A percentile compares a stretch with the other conserved stretches of the same genome.
phyloP scores from a whole-genome alignment of 2,113 vertebrate genomes.

The Marmota monax region DNA sequence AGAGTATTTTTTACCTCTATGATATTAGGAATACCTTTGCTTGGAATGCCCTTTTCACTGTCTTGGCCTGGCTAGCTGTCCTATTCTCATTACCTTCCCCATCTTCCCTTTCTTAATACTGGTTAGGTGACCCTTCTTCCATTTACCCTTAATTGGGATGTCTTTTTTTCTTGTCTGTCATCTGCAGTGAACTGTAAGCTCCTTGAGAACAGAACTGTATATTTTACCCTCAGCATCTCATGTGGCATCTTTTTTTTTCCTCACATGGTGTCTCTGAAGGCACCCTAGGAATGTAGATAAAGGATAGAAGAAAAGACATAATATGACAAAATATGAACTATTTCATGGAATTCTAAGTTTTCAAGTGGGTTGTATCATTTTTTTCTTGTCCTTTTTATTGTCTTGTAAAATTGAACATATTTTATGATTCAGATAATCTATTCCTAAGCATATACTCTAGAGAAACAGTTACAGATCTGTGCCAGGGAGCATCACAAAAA shows the following conservation, averaged over 20 bases:
- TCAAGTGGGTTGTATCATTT: neutral
- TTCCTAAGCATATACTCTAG: neutral
- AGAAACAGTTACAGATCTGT: neutral
- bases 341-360: slow-evolving; percentile 29
- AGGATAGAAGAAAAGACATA: neutral
- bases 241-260: too few relatives aligned
- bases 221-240: neutral
- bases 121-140: neutral
- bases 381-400: slow-evolving; percentile 46
- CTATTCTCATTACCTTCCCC: neutral
- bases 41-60: neutral
- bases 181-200: neutral
- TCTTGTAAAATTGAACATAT: neutral
- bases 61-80: neutral
- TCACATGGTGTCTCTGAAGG: neutral
- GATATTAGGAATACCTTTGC: neutral
- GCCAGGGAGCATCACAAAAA: neutral
- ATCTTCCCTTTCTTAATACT: neutral
- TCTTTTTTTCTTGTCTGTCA: neutral
- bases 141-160: neutral
- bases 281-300: neutral
- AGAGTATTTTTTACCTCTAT: neutral
- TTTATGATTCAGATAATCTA: neutral
- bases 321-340: slow-evolving; percentile 13
- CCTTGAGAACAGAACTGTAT: neutral